Conservation (phyloP, 2,113 vertebrate genomes). For the Myrmecobius fasciatus region DNA sequence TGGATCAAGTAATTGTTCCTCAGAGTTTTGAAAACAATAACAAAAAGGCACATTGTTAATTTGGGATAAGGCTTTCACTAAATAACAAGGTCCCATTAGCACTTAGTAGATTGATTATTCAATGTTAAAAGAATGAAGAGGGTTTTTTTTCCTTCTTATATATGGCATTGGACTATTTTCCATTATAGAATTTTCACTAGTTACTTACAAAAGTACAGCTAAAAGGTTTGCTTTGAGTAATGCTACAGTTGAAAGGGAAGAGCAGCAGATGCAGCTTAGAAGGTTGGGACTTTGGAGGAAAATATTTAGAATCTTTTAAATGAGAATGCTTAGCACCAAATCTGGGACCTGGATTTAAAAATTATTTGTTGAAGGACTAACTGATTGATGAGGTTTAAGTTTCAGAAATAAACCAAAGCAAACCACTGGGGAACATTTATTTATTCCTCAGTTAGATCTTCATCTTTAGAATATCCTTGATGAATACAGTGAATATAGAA, state of each 20-base stretch:
- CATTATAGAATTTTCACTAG: conserved; percentile 25
- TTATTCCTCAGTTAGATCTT: conserved; percentile 56
- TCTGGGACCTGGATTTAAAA: conserved; percentile 40
- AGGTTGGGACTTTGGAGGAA: no score
- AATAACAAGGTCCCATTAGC: conserved; percentile 42
- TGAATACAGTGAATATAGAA: conserved; percentile 41
- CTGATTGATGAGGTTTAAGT: conserved; percentile 38
- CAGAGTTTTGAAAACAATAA: conserved; percentile 16
- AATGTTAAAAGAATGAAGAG: conserved; percentile 49
- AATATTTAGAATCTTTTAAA: no score
- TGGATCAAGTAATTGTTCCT: background rate
- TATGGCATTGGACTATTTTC: conserved; percentile 27
- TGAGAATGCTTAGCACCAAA: background rate
- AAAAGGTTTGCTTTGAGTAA: background rate
- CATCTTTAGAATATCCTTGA: conserved; percentile 55
- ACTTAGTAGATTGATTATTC: conserved; percentile 17
- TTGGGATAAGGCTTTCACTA: conserved; percentile 36
- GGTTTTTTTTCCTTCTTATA: conserved; percentile 37
- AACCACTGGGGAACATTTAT: conserved; percentile 9
- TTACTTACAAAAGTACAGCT: conserved; percentile 49
- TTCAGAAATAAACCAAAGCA: conserved; percentile 30
- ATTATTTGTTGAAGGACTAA: conserved; percentile 33
- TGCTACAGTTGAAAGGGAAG: background rate
- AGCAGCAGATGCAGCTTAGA: no score
- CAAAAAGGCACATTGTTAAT: conserved; percentile 16